Evolutionary conservation across 2,113 vertebrate species (phyloP), one percentile per base, ranked within the genome.

Genomic region (Puffinus mauretanicus): DNA sequence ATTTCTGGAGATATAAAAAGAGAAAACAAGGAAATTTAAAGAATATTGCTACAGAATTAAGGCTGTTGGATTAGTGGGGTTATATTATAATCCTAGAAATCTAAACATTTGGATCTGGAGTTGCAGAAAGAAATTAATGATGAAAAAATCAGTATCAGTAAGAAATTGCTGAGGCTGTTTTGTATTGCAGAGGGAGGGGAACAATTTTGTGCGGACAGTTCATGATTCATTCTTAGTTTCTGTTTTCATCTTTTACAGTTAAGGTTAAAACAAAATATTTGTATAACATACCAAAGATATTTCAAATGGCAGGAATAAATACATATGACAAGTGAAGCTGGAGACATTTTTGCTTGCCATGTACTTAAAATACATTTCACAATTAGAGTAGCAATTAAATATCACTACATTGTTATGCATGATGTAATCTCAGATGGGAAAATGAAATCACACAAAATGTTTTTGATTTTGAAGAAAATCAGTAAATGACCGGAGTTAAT

Each of bases 341-440:
- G 38, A 75, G 30, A 82, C 4, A 8, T 67, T 79, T 82, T 42
- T 83, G 30, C 27, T 71, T 92, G 58, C 46, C 25, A 11, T 34
- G 29, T 83, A 55, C 25, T 76, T 84, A 36, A 62, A 82, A 76
- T 67, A 73, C 1, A 1, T 95, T 97, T 81, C 80, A 90, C 24
- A 73, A 58, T 58, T 67, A 89, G 13, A 83, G 60, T 29, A 72
- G 47, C 26, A 85, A 82, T 85, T 75, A 72, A 94, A n/a, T 78
- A 22, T 96, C 92, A 97, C 46, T 77, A 54, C 82, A 82, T 95
- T 95, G 93, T 94, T 94, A 94, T 95, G 88, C 61, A 70, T 88
- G 87, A 95, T 86, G 89, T 94, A 91, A 96, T 96, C 57, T 89
- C 96, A 95, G 78, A 94, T 88, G 94, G 96, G 92, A 94, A 93